Percentiles rank a stretch among this genome's conserved stretches.
These are phyloP conservation scores for Eumerus sabulonum DNA, from an alignment of 2,888 invertebrate genomes.

Conservation along the genomic window DNA sequence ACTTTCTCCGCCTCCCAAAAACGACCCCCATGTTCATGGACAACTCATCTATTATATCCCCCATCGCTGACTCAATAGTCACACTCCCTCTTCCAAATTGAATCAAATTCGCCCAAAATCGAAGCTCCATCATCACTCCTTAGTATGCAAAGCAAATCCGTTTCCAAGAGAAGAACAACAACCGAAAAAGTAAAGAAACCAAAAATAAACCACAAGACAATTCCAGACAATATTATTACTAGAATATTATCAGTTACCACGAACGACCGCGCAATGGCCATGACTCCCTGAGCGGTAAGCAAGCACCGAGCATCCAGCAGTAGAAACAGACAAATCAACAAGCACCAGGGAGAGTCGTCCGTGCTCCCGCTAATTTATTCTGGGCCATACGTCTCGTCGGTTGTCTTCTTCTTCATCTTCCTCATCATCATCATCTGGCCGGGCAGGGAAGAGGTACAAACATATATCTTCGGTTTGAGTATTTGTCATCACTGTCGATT, in stretches of 20 bases:
- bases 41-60: background rate
- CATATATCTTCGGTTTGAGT: background rate
- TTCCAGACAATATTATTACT: conserved; percentile 32
- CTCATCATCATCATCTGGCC: conserved; percentile 18
- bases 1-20: no score
- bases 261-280: conserved; percentile 60
- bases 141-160: background rate
- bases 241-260: conserved; percentile 55
- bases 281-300: conserved; percentile 61
- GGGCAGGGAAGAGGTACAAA: background rate
- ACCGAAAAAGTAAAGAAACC: conserved; percentile 4
- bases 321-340: no score
- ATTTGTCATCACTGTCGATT: conserved; percentile 23
- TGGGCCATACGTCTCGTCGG: conserved; percentile 62
- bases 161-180: conserved; percentile 1
- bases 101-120: background rate
- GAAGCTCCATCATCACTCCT: conserved; percentile 1
- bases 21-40: no score
- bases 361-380: conserved; percentile 59
- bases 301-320: background rate
- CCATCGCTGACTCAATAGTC: background rate
- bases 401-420: conserved; percentile 27
- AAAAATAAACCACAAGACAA: conserved; percentile 23
- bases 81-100: no score
- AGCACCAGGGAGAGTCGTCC: conserved; percentile 31